Percentiles rank a stretch among this genome's conserved stretches.
phyloP scores from a whole-genome alignment of 2,797 vertebrate genomes.

The Australoheros facetus region DNA sequence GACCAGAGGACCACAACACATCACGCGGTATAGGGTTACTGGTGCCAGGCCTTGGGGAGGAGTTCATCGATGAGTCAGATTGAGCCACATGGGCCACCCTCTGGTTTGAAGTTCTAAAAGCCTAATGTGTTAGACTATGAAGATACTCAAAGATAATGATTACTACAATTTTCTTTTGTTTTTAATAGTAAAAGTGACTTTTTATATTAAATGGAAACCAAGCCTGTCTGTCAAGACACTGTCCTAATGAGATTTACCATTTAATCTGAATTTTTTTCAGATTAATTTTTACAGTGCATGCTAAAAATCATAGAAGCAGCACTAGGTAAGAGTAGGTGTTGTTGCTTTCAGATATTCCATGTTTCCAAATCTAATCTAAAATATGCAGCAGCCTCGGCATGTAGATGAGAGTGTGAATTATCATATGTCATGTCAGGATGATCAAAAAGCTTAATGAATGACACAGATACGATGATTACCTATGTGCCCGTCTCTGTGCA shows the following conservation, averaged over 20 bases:
- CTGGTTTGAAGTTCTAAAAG: neutral
- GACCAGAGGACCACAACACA: neutral
- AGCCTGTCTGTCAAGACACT: neutral
- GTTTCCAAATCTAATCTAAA: slow-evolving; percentile 49
- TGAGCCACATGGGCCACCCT: too few species aligned
- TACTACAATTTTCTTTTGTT: neutral
- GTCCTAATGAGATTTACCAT: neutral
- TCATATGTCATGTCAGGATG: slow-evolving; percentile 66
- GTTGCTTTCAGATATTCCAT: slow-evolving; percentile 11
- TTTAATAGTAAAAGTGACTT: neutral
- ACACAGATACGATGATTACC: slow-evolving; percentile 77
- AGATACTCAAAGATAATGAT: neutral
- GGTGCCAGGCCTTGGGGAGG: neutral
- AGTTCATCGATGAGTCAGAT: neutral
- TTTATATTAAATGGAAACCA: neutral
- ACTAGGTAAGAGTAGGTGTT: slow-evolving; percentile 7
- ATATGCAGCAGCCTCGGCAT: slow-evolving; percentile 54
- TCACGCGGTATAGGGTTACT: neutral
- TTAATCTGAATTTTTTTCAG: neutral
- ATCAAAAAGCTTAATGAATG: slow-evolving; percentile 77
- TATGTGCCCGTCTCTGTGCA: slow-evolving; percentile 63
- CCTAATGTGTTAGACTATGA: neutral
- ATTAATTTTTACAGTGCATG: neutral
- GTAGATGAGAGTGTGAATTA: slow-evolving; percentile 61
- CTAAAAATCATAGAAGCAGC: neutral